phyloP scores from a whole-genome alignment of 2,113 vertebrate genomes.

The Progne subis region DNA sequence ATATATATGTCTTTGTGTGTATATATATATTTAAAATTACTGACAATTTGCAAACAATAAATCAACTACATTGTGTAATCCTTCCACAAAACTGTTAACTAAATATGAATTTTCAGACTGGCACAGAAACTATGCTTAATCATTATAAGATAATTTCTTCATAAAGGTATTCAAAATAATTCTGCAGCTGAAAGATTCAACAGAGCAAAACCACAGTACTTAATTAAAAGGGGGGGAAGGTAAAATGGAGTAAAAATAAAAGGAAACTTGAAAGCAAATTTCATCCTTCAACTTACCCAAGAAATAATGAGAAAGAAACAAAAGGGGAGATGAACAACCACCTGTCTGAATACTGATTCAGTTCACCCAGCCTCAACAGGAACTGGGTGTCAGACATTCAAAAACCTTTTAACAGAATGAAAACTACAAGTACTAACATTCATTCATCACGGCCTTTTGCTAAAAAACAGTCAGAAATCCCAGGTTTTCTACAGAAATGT shows the following conservation, averaged over 20 bases:
- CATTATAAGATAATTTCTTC: background rate
- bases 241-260: background rate
- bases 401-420: background rate
- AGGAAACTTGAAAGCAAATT: slow-evolving; percentile 13
- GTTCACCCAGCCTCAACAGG: background rate
- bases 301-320: slow-evolving; percentile 1
- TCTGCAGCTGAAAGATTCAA: background rate
- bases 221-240: background rate
- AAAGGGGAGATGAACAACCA: background rate
- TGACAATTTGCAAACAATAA: background rate
- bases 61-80: background rate
- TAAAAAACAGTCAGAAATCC: background rate
- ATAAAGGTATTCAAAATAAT: background rate
- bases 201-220: background rate
- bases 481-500: background rate
- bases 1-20: background rate
- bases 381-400: background rate
- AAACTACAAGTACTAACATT: background rate
- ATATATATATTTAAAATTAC: background rate
- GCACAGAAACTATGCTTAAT: background rate
- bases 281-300: background rate
- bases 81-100: background rate
- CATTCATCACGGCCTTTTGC: background rate
- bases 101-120: background rate
- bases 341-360: background rate